Conservation (phyloP, 2,888 invertebrate genomes). For the Pyrrhopygopsis socrates region DNA sequence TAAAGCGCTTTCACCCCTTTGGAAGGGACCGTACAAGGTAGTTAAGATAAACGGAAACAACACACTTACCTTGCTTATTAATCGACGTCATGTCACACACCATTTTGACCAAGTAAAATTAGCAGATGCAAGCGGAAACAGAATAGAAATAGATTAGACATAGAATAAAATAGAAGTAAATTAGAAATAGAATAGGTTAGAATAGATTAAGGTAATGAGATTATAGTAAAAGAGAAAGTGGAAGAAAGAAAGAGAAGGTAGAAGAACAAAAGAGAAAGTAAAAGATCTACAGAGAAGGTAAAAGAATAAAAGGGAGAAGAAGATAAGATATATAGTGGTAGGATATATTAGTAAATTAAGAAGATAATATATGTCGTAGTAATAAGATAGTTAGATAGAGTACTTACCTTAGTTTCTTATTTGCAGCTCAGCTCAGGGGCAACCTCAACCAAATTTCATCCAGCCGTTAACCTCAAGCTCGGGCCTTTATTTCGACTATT, state of each 20-base stretch:
- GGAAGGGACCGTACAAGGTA: constrained; percentile 83
- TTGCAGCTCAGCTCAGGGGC: background rate
- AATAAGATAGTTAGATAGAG: too few species aligned
- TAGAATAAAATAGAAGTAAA: background rate
- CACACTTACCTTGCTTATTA: constrained; percentile 49
- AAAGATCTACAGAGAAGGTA: too few species aligned
- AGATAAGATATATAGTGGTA: too few species aligned
- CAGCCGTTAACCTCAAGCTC: constrained; percentile 30
- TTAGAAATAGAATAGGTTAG: background rate
- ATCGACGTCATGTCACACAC: constrained; percentile 61
- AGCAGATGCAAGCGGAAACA: background rate
- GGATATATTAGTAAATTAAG: too few species aligned
- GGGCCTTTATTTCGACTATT: constrained; percentile 70
- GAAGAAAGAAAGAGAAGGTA: too few species aligned
- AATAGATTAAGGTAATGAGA: background rate
- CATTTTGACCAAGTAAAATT: constrained; percentile 69
- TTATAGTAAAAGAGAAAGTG: too few species aligned
- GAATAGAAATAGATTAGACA: background rate
- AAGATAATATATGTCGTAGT: background rate
- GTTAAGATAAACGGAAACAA: constrained; percentile 78
- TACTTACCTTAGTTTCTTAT: background rate
- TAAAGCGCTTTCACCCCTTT: constrained; percentile 76
- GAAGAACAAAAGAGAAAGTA: too few species aligned
- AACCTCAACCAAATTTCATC: background rate
- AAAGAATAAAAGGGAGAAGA: too few species aligned